A percentile compares a stretch with the other conserved stretches of the same genome.
phyloP scores from a whole-genome alignment of 2,113 vertebrate species.

The Arenaria interpres region DNA sequence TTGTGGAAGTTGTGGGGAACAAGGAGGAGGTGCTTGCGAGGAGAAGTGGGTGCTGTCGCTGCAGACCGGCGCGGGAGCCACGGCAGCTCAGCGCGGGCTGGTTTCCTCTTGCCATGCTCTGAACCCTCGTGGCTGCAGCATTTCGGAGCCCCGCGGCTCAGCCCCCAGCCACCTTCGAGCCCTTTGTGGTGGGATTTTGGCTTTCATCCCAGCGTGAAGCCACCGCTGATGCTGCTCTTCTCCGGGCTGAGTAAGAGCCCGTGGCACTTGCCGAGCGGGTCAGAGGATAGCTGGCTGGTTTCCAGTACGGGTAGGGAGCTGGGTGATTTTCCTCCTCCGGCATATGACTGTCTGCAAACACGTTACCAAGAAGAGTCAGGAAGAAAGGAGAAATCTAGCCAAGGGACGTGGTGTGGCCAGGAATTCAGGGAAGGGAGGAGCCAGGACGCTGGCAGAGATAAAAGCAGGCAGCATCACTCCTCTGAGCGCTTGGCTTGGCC shows the following conservation, averaged over 20 bases:
- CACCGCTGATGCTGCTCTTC: neutral
- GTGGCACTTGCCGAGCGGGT: accelerated
- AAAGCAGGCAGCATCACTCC: neutral
- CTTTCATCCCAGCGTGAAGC: accelerated
- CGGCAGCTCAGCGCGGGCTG: neutral
- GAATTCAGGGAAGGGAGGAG: neutral
- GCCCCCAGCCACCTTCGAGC: neutral
- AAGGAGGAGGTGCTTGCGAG: neutral
- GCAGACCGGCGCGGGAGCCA: neutral
- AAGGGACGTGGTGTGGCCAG: neutral
- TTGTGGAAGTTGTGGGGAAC: neutral
- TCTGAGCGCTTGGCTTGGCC: neutral
- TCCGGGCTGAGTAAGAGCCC: neutral
- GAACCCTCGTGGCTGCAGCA: neutral
- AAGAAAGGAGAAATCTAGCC: neutral
- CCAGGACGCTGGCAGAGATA: neutral
- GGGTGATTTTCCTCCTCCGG: neutral
- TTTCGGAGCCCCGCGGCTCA: neutral
- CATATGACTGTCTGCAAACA: neutral
- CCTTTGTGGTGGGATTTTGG: neutral
- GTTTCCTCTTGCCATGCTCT: neutral
- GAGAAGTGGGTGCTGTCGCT: accelerated
- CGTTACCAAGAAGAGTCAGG: neutral
- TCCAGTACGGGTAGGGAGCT: accelerated
- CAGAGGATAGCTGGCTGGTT: neutral